Percentiles rank a stretch among this genome's conserved stretches.
These are phyloP conservation scores for Morelia viridis DNA, from an alignment of 2,797 vertebrate species.

Conservation along the genomic window DNA sequence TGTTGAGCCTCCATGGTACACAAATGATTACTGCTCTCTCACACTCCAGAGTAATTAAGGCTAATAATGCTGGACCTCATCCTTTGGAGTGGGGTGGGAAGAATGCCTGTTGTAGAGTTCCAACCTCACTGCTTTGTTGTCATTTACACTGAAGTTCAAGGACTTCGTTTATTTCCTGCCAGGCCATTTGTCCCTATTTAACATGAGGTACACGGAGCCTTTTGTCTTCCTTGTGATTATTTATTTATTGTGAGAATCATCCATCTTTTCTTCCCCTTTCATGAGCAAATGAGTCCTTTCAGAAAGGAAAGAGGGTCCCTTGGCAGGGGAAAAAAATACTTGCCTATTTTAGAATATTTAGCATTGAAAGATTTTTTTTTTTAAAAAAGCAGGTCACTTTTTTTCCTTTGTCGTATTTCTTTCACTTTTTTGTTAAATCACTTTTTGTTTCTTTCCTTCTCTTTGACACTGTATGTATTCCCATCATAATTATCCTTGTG, in stretches of 20 bases:
- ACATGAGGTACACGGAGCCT: constrained; percentile 26
- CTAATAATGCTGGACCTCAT: constrained; percentile 39
- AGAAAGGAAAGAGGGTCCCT: background rate
- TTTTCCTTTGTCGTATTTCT: too few relatives aligned
- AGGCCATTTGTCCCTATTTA: constrained; percentile 44
- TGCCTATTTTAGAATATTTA: constrained; percentile 27
- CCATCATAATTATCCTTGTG: too few relatives aligned
- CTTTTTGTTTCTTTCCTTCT: too few relatives aligned
- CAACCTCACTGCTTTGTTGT: constrained; percentile 35
- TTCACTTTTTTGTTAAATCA: too few relatives aligned
- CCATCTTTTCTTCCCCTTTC: constrained; percentile 31
- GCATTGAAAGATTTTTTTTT: background rate
- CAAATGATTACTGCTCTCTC: constrained; percentile 39
- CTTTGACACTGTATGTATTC: too few relatives aligned
- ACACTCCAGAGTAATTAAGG: constrained; percentile 42
- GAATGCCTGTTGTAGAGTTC: constrained; percentile 42
- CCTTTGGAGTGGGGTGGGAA: constrained; percentile 24
- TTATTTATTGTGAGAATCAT: constrained; percentile 30
- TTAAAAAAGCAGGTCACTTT: background rate
- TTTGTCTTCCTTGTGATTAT: constrained; percentile 48
- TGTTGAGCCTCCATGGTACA: constrained; percentile 53
- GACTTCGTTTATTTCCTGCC: constrained; percentile 58
- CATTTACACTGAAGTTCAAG: constrained; percentile 63
- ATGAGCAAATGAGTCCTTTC: constrained; percentile 35
- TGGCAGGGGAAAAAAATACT: background rate